A percentile compares a stretch with the other conserved stretches of the same genome.
Conservation (phyloP, 1,140 invertebrate species). For the Ceratina calcarata region DNA sequence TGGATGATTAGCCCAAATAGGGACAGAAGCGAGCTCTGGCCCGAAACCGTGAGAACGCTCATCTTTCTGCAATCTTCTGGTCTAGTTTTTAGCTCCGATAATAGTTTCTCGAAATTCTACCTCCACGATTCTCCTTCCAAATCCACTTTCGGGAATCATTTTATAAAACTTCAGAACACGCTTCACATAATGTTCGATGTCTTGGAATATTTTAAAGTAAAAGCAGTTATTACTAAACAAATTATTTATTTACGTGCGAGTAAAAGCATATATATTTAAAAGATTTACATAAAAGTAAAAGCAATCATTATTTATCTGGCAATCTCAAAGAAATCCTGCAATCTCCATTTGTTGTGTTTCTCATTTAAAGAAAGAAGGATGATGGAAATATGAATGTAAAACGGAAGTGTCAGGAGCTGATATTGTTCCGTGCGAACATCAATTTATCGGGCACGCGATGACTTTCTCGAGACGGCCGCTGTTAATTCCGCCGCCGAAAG, state of each 20-base stretch:
- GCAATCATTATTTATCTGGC: too few relatives aligned
- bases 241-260: too few relatives aligned
- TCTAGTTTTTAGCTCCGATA: constrained; percentile 18
- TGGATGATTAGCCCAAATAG: neutral
- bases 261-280: too few relatives aligned
- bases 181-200: neutral
- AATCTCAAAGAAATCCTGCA: too few relatives aligned
- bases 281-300: too few relatives aligned
- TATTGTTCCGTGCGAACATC: constrained; percentile 14
- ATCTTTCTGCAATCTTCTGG: constrained; percentile 17
- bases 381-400: neutral
- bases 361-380: too few relatives aligned
- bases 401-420: neutral
- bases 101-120: constrained; percentile 38
- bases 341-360: too few relatives aligned
- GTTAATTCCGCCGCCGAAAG: constrained; percentile 47
- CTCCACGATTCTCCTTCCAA: neutral
- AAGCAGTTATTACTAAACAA: too few relatives aligned
- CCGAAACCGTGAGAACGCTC: constrained; percentile 24
- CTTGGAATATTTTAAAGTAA: neutral
- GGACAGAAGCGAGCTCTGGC: neutral
- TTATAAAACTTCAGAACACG: neutral
- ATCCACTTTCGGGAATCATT: constrained; percentile 10
- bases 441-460: constrained; percentile 47
- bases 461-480: constrained; percentile 48